Percentiles rank a stretch among this genome's conserved stretches.
Conservation (phyloP, 2,113 vertebrate species). For the Trachemys scripta region DNA sequence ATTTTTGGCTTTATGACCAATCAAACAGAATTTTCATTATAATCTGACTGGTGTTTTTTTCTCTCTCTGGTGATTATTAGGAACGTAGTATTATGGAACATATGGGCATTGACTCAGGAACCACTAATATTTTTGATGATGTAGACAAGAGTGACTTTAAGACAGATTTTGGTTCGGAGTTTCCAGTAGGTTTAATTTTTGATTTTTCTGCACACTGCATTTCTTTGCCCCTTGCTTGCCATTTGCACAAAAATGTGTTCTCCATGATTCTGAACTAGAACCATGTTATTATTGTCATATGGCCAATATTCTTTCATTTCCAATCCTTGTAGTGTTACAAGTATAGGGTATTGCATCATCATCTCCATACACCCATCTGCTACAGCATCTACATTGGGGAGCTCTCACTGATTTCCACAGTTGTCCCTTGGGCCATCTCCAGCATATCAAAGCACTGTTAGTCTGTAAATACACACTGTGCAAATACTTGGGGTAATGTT, state of each 20-base stretch:
- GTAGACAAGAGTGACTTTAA: constrained; percentile 85
- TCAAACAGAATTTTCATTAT: background rate
- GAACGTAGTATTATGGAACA: constrained; percentile 78
- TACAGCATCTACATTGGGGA: background rate
- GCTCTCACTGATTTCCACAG: background rate
- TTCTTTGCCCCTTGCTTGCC: background rate
- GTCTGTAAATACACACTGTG: background rate
- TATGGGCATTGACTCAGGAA: constrained; percentile 79
- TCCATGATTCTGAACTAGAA: background rate
- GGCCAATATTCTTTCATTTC: fast-evolving
- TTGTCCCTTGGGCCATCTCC: background rate
- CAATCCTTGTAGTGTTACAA: background rate
- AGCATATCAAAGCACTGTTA: background rate
- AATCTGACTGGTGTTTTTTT: constrained; percentile 50
- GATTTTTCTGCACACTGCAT: constrained; percentile 44
- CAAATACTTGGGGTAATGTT: background rate
- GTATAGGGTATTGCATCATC: background rate
- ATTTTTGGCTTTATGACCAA: constrained; percentile 15
- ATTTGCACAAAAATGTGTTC: background rate
- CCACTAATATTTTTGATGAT: constrained; percentile 81
- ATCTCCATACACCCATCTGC: background rate
- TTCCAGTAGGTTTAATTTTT: constrained; percentile 82
- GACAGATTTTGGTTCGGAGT: constrained; percentile 83
- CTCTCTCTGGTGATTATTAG: constrained; percentile 69
- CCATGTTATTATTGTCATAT: background rate